These are phyloP conservation scores for Latheticus oryzae DNA, from an alignment of 2,888 invertebrate species.

Conservation along the genomic window DNA sequence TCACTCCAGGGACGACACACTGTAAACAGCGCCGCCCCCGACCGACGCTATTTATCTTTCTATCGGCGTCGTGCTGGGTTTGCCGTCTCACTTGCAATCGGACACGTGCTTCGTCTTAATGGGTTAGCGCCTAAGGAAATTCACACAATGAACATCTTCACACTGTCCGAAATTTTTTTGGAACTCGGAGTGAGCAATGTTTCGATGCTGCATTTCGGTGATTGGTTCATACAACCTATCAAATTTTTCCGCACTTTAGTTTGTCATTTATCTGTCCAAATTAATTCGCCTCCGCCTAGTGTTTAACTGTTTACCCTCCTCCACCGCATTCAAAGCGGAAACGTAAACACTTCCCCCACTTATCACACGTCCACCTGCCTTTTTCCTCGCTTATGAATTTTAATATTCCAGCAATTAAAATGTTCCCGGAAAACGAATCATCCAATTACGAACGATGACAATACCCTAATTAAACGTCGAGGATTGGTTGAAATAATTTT, in stretches of 20 bases:
- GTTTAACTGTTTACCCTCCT: too few species aligned
- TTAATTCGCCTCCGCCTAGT: too few species aligned
- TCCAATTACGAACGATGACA: constrained; percentile 4
- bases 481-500: constrained; percentile 13
- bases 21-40: constrained; percentile 41
- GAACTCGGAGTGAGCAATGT: too few species aligned
- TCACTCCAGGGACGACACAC: constrained; percentile 39
- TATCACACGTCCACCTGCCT: constrained; percentile 1
- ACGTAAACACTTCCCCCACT: constrained; percentile 3
- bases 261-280: too few species aligned
- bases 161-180: background rate
- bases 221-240: too few species aligned
- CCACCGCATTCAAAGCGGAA: too few species aligned
- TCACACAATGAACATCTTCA: background rate
- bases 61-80: constrained; percentile 31
- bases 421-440: background rate
- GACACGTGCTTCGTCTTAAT: constrained; percentile 35
- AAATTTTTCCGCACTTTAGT: too few species aligned
- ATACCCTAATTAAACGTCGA: background rate
- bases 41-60: constrained; percentile 38
- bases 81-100: constrained; percentile 36
- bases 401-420: constrained; percentile 9
- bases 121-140: constrained; percentile 32
- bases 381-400: constrained; percentile 7
- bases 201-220: too few species aligned